These are phyloP conservation scores for Pollenia angustigena DNA, from an alignment of 2,888 invertebrate genomes.

Conservation along the genomic window DNA sequence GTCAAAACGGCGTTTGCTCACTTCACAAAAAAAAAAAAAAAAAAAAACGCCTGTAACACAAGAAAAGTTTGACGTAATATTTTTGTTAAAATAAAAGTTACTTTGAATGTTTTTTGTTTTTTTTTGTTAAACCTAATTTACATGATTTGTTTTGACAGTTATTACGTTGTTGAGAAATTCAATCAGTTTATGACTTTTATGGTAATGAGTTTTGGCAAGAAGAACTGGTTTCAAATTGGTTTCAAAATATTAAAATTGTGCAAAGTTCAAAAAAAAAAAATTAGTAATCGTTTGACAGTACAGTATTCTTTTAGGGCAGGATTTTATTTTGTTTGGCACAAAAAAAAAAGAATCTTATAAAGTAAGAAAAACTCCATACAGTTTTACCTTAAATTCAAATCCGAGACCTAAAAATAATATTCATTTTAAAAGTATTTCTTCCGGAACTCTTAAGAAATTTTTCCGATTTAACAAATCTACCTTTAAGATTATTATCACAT, in stretches of 20 bases:
- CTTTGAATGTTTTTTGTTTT: constrained; percentile 3
- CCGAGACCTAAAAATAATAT: too few relatives aligned
- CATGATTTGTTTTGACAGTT: constrained; percentile 56
- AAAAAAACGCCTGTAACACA: neutral
- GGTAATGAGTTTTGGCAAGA: constrained; percentile 28
- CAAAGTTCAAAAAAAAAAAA: constrained; percentile 23
- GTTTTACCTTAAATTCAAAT: too few relatives aligned
- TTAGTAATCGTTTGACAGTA: neutral
- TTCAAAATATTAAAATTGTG: neutral
- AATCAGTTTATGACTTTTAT: constrained; percentile 14
- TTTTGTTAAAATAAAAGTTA: constrained; percentile 10
- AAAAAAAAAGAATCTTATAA: too few relatives aligned
- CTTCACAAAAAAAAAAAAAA: constrained; percentile 7
- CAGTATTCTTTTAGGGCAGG: neutral
- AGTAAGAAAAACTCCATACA: too few relatives aligned
- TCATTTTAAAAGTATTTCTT: too few relatives aligned
- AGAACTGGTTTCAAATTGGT: constrained; percentile 17
- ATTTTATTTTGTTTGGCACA: neutral
- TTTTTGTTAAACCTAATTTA: constrained; percentile 40
- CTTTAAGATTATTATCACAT: too few relatives aligned
- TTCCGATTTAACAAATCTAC: too few relatives aligned
- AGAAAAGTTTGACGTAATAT: constrained; percentile 41
- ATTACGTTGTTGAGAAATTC: constrained; percentile 38
- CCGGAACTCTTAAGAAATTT: too few relatives aligned
- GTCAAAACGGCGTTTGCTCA: constrained; percentile 30